These are phyloP conservation scores for Zaprionus obscuricornis DNA, from an alignment of 2,888 invertebrate genomes.

Conservation along the genomic window DNA sequence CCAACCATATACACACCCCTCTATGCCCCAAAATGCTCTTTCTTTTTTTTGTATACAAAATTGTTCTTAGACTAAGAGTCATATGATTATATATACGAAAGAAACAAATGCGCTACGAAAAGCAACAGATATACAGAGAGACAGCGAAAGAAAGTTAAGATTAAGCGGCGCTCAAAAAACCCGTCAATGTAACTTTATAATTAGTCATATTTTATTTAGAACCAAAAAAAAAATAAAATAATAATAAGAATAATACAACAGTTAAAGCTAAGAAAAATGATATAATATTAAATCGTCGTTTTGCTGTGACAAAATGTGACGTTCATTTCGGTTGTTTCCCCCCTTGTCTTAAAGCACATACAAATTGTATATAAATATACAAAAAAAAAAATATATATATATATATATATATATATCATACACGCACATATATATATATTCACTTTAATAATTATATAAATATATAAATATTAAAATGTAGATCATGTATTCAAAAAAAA, in stretches of 20 bases:
- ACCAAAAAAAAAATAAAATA: constrained; percentile 40
- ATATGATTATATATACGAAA: too few relatives aligned
- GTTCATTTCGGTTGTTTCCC: constrained; percentile 60
- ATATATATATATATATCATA: constrained; percentile 13
- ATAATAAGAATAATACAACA: constrained; percentile 36
- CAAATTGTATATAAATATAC: constrained; percentile 58
- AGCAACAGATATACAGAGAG: too few relatives aligned
- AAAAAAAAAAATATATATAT: constrained; percentile 12
- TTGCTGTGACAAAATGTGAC: constrained; percentile 45
- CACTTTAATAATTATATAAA: constrained; percentile 18
- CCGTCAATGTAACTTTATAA: constrained; percentile 53
- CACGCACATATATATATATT: constrained; percentile 7
- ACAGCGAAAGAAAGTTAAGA: too few relatives aligned
- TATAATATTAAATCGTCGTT: constrained; percentile 22
- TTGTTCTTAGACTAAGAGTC: constrained; percentile 12
- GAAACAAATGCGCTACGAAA: constrained; percentile 35
- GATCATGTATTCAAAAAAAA: constrained; percentile 15
- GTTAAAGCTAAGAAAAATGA: constrained; percentile 18
- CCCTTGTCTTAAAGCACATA: constrained; percentile 31
- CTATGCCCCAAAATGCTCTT: too few relatives aligned
- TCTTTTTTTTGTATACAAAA: constrained; percentile 11
- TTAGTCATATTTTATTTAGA: constrained; percentile 54
- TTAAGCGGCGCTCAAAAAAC: too few relatives aligned
- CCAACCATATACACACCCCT: neutral
- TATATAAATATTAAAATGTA: constrained; percentile 17